These are phyloP conservation scores for Beroe ovata DNA, from an alignment of 37 sponge, comb jelly and placozoan genomes.

Conservation along the genomic window DNA sequence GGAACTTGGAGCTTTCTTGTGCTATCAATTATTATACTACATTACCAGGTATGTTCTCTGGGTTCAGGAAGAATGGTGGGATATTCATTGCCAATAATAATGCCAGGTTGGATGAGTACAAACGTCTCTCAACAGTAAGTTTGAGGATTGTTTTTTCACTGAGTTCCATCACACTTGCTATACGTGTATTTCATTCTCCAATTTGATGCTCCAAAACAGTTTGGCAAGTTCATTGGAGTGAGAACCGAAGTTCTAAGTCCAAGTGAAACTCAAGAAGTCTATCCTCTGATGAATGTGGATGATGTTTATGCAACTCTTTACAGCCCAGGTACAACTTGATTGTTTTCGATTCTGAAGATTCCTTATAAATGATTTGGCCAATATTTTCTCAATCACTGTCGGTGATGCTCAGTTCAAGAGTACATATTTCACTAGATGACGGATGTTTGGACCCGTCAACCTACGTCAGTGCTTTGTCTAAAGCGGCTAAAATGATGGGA, in stretches of 20 bases:
- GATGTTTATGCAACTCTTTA: constrained; percentile 73
- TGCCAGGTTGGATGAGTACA: constrained; percentile 74
- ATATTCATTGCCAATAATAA: constrained; percentile 72
- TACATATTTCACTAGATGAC: constrained; percentile 5
- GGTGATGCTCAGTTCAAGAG: too few species aligned
- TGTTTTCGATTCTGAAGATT: too few species aligned
- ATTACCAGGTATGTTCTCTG: constrained; percentile 31
- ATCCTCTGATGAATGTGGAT: constrained; percentile 76
- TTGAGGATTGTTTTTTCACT: neutral
- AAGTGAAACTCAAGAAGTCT: constrained; percentile 70
- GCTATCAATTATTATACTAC: too few species aligned
- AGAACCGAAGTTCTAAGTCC: constrained; percentile 74
- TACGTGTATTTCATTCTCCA: neutral
- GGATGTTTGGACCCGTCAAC: constrained; percentile 60
- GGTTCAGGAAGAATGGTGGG: constrained; percentile 70
- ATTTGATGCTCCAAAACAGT: constrained; percentile 37
- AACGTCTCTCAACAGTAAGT: constrained; percentile 68
- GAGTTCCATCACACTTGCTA: too few species aligned
- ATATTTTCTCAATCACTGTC: too few species aligned
- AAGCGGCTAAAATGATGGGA: constrained; percentile 16
- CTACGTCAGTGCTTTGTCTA: constrained; percentile 48
- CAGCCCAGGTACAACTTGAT: constrained; percentile 50
- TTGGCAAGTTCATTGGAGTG: constrained; percentile 72
- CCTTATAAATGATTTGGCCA: too few species aligned
- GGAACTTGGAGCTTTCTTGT: too few species aligned